Conservation (phyloP, 2,113 vertebrate species). For the Pardalotus punctatus region DNA sequence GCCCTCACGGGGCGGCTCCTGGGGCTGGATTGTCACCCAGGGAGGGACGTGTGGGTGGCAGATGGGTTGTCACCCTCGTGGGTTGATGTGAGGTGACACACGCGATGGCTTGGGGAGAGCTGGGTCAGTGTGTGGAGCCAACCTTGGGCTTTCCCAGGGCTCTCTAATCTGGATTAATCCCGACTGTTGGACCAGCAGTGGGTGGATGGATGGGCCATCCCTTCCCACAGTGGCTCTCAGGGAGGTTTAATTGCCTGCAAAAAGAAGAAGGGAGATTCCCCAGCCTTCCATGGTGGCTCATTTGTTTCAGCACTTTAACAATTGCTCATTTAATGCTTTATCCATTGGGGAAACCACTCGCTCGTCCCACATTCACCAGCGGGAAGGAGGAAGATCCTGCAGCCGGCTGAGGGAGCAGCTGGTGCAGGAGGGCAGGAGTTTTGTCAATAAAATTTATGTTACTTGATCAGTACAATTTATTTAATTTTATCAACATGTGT, state of each 20-base stretch:
- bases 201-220: not conserved
- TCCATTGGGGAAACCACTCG: rapidly evolving
- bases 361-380: rapidly evolving
- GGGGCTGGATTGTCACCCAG: rapidly evolving
- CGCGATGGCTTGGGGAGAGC: not conserved
- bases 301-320: not conserved
- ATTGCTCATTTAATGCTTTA: not conserved
- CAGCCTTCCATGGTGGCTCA: not conserved
- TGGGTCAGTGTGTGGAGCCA: not conserved
- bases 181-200: rapidly evolving
- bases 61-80: not conserved
- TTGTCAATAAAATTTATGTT: not conserved
- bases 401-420: rapidly evolving
- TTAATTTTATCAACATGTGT: not conserved
- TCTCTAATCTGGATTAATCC: not conserved
- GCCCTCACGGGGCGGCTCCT: rapidly evolving
- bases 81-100: not conserved
- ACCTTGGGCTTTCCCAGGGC: not conserved
- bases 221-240: rapidly evolving
- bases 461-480: not conserved
- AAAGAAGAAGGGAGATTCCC: not conserved
- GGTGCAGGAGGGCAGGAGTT: not conserved
- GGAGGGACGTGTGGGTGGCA: rapidly evolving
- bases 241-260: not conserved
- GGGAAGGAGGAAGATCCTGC: not conserved